phyloP scores from a whole-genome alignment of 2,797 vertebrate species.

The Iguana delicatissima region DNA sequence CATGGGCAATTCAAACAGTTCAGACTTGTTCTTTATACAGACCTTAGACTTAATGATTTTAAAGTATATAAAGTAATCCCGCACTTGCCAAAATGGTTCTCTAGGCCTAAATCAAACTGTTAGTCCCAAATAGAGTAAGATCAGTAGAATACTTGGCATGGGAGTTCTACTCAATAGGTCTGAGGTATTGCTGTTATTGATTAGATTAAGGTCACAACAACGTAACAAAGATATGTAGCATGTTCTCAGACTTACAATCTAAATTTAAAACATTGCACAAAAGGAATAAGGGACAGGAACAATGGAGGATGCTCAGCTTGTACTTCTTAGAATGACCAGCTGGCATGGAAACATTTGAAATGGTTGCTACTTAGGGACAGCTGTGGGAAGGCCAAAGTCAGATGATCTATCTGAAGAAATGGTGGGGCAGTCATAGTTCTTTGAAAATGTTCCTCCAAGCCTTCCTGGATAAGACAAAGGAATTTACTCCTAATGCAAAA shows the following conservation, averaged over 20 bases:
- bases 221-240: no score
- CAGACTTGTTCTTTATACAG: not conserved
- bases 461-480: not conserved
- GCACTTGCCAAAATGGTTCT: no score
- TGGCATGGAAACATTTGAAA: not conserved
- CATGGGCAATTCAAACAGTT: no score
- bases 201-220: no score
- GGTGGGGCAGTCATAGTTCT: not conserved
- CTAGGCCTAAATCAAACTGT: no score
- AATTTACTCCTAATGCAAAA: not conserved
- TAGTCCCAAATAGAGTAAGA: no score
- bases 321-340: not conserved
- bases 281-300: not conserved
- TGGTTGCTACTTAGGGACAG: not conserved
- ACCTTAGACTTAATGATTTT: not conserved
- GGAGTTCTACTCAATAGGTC: no score
- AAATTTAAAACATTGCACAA: not conserved
- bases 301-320: not conserved
- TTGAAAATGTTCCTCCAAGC: not conserved
- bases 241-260: not conserved
- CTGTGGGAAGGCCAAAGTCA: no score
- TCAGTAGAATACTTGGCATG: no score
- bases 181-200: no score
- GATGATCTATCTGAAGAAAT: no score
- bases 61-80: no score